Percentiles rank a stretch among this genome's conserved stretches.
phyloP scores from a whole-genome alignment of 2,113 vertebrate genomes.

The Cacatua alba region DNA sequence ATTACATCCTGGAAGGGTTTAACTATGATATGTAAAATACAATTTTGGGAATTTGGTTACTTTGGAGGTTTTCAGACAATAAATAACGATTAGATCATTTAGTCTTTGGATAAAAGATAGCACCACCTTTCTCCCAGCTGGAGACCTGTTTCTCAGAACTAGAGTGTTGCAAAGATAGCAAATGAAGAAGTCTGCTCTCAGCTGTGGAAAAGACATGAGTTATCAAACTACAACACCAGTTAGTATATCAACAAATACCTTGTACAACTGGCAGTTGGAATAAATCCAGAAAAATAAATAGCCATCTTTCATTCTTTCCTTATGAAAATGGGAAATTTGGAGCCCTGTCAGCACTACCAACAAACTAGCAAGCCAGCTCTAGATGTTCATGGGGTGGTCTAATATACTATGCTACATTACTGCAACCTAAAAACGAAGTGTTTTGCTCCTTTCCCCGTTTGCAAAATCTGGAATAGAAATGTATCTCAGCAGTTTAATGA shows the following conservation, averaged over 20 bases:
- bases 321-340: not conserved
- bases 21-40: not conserved
- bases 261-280: not conserved
- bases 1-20: not conserved
- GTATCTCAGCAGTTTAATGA: not conserved
- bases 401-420: not conserved
- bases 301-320: not conserved
- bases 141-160: not conserved
- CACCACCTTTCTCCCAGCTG: not conserved
- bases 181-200: not conserved
- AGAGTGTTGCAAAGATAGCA: not conserved
- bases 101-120: not conserved
- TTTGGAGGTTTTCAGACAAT: not conserved
- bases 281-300: not conserved
- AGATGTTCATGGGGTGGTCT: not conserved
- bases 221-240: accelerated
- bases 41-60: not conserved
- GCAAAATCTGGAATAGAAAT: not conserved
- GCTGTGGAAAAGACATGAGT: not conserved
- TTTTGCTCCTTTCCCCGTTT: not conserved
- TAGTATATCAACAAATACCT: not conserved
- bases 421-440: not conserved
- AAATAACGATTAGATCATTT: not conserved
- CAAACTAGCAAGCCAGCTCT: not conserved
- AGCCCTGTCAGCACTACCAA: not conserved